Conservation (phyloP, 2,888 invertebrate species). For the Acrobasis suavella region DNA sequence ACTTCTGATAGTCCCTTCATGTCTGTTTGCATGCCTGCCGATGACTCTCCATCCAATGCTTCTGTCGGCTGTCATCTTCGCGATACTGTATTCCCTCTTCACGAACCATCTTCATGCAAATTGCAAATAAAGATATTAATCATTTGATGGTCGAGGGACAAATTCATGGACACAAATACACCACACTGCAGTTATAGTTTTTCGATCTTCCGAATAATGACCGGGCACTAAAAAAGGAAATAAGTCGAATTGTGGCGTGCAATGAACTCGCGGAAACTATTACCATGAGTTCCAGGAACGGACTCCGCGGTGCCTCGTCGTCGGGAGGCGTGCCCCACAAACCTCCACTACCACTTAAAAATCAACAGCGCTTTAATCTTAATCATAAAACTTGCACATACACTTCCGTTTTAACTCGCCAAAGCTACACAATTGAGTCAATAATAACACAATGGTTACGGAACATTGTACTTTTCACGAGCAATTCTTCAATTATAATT, state of each 20-base stretch:
- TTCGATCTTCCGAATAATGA: neutral
- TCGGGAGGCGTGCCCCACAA: slow-evolving; percentile 59
- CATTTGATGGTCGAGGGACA: too few species aligned
- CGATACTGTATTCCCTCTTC: too few species aligned
- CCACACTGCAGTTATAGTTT: neutral
- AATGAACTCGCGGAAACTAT: slow-evolving; percentile 64
- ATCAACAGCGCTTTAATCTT: slow-evolving; percentile 33
- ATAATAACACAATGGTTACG: slow-evolving; percentile 19
- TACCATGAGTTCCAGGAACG: slow-evolving; percentile 62
- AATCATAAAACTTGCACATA: slow-evolving; percentile 29
- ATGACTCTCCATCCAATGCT: too few species aligned
- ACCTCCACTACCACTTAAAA: slow-evolving; percentile 38
- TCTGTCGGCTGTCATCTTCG: too few species aligned
- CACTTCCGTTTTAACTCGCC: slow-evolving; percentile 34
- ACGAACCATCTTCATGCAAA: too few species aligned
- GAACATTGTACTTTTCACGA: slow-evolving; percentile 10
- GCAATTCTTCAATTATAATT: neutral
- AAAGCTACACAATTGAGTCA: neutral
- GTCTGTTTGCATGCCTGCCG: too few species aligned
- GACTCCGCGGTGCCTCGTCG: slow-evolving; percentile 57
- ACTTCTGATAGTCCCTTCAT: too few species aligned
- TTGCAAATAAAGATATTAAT: too few species aligned
- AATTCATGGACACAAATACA: too few species aligned
- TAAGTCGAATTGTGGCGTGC: slow-evolving; percentile 52
- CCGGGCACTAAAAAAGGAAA: slow-evolving; percentile 35